phyloP scores from a whole-genome alignment of 2,113 vertebrate genomes.

The Ammospiza caudacuta region DNA sequence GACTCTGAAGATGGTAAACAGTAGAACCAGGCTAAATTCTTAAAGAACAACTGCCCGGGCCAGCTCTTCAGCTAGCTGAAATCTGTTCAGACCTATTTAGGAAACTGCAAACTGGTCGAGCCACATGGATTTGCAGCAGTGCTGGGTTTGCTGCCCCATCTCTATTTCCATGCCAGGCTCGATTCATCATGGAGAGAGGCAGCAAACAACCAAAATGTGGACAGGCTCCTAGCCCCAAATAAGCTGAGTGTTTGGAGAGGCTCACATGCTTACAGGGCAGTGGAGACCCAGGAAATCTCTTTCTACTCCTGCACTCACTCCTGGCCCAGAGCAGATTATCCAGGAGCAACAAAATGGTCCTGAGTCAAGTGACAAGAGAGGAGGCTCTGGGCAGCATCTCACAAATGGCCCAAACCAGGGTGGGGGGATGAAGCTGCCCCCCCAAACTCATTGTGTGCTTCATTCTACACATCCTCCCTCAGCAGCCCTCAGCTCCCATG shows the following conservation, averaged over 20 bases:
- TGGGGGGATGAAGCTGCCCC: background rate
- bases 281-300: background rate
- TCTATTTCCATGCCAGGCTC: background rate
- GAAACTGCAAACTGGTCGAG: background rate
- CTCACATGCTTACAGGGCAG: background rate
- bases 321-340: background rate
- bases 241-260: background rate
- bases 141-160: background rate
- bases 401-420: rapidly evolving
- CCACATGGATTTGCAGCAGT: rapidly evolving
- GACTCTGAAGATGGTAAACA: background rate
- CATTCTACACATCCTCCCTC: background rate
- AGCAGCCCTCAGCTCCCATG: background rate
- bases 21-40: background rate
- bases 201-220: background rate
- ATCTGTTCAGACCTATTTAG: background rate
- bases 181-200: rapidly evolving
- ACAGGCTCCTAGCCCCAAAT: background rate
- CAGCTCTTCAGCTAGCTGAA: background rate
- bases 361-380: background rate
- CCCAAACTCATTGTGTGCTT: background rate
- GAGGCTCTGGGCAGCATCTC: background rate
- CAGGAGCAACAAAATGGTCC: background rate
- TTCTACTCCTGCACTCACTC: background rate
- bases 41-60: background rate